These are phyloP conservation scores for Linnaemya tessellans DNA, from an alignment of 2,888 invertebrate species.

Conservation along the genomic window DNA sequence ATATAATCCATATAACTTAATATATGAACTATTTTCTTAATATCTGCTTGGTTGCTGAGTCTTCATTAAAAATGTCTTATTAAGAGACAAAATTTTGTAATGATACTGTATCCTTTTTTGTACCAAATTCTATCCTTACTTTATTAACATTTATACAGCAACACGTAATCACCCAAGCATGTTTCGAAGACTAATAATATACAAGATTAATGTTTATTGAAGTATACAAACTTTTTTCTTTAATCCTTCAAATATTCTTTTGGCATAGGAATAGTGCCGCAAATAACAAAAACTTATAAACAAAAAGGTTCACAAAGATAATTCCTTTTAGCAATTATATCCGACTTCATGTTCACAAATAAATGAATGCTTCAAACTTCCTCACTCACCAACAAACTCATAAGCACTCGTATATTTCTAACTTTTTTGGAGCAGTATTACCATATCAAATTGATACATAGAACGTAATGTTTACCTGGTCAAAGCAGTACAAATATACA, in stretches of 20 bases:
- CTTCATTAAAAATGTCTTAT: neutral
- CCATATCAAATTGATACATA: slow-evolving; percentile 26
- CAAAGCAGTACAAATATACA: neutral
- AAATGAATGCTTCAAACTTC: neutral
- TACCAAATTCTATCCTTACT: too few relatives aligned
- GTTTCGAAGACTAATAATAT: neutral
- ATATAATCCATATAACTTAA: too few relatives aligned
- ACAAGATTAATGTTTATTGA: neutral
- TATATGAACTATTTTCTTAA: too few relatives aligned
- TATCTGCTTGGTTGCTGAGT: too few relatives aligned
- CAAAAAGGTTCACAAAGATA: slow-evolving; percentile 51
- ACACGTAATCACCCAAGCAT: neutral
- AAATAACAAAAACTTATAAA: slow-evolving; percentile 16
- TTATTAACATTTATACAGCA: neutral
- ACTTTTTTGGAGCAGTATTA: neutral
- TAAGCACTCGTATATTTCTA: neutral
- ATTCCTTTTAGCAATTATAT: slow-evolving; percentile 42
- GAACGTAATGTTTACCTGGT: slow-evolving; percentile 43
- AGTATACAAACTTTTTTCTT: neutral
- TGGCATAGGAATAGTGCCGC: slow-evolving; percentile 21
- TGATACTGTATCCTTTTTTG: too few relatives aligned
- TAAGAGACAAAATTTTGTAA: neutral
- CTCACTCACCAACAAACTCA: neutral
- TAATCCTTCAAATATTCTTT: slow-evolving; percentile 36
- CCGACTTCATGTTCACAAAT: slow-evolving; percentile 5